phyloP scores from a whole-genome alignment of 2,113 vertebrate species.

The Cathartes aura region DNA sequence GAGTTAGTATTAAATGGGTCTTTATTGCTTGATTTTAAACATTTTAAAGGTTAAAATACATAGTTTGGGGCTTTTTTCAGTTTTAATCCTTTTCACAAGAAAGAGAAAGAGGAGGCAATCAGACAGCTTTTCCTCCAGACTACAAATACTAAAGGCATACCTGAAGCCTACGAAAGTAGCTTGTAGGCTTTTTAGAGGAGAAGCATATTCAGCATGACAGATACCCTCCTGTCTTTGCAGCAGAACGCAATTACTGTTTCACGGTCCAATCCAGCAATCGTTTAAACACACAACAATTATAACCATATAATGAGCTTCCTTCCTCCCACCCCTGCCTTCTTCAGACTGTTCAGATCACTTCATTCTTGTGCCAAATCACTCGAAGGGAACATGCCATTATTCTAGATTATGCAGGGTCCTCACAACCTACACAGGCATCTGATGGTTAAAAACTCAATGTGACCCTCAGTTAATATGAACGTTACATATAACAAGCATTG shows the following conservation, averaged over 20 bases:
- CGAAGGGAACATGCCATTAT: neutral
- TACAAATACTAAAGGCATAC: neutral
- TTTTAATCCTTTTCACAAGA: neutral
- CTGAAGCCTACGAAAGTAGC: neutral
- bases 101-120: neutral
- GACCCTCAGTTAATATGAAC: neutral
- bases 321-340: neutral
- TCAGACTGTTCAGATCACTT: neutral
- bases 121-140: neutral
- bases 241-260: neutral
- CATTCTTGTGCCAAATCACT: neutral
- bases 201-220: fast-evolving
- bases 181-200: neutral
- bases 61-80: neutral
- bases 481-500: neutral
- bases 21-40: neutral
- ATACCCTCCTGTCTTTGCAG: neutral
- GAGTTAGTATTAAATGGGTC: neutral
- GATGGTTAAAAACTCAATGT: neutral
- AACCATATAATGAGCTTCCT: neutral
- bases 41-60: neutral
- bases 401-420: neutral
- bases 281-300: neutral
- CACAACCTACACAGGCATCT: neutral
- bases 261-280: neutral